phyloP scores from a whole-genome alignment of 2,888 invertebrate species.

The Falcaria lacertinaria region DNA sequence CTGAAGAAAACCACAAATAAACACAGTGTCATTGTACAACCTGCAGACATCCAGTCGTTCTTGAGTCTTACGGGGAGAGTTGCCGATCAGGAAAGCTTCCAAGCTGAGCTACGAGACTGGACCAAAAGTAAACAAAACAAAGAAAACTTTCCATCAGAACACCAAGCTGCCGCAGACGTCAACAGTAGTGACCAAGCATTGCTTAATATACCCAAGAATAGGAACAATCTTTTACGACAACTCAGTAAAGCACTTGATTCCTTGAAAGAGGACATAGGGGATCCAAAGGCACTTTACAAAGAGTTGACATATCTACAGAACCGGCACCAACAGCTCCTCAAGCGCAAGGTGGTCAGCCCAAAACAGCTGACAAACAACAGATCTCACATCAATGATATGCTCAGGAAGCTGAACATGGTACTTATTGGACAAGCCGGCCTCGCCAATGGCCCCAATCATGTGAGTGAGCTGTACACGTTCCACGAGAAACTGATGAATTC shows the following conservation, averaged over 20 bases:
- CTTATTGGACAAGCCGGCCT: slow-evolving; percentile 81
- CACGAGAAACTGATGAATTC: slow-evolving; percentile 48
- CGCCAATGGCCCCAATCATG: slow-evolving; percentile 65
- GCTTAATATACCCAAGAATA: slow-evolving; percentile 54
- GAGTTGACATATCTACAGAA: slow-evolving; percentile 64
- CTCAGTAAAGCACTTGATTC: slow-evolving; percentile 53
- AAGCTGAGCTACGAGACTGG: slow-evolving; percentile 66
- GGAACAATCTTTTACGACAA: slow-evolving; percentile 44
- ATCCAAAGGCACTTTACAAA: slow-evolving; percentile 64
- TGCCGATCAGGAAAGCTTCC: slow-evolving; percentile 73
- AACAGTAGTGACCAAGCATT: slow-evolving; percentile 12
- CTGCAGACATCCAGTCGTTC: slow-evolving; percentile 50
- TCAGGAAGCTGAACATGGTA: slow-evolving; percentile 78
- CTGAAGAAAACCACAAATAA: slow-evolving; percentile 47
- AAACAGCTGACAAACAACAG: slow-evolving; percentile 48
- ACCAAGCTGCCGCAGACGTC: slow-evolving; percentile 20
- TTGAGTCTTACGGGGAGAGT: slow-evolving; percentile 72
- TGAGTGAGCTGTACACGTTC: slow-evolving; percentile 59
- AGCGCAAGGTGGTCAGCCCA: slow-evolving; percentile 51
- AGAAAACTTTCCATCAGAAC: slow-evolving; percentile 17
- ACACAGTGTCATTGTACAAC: slow-evolving; percentile 54
- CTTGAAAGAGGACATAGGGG: slow-evolving; percentile 68
- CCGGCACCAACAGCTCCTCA: slow-evolving; percentile 57
- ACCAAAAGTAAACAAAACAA: slow-evolving; percentile 22
- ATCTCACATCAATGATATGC: slow-evolving; percentile 59